Evolutionary conservation across 2,113 vertebrate genomes (phyloP), one percentile per base, ranked within the genome.

Genomic region (Alosa alosa): DNA sequence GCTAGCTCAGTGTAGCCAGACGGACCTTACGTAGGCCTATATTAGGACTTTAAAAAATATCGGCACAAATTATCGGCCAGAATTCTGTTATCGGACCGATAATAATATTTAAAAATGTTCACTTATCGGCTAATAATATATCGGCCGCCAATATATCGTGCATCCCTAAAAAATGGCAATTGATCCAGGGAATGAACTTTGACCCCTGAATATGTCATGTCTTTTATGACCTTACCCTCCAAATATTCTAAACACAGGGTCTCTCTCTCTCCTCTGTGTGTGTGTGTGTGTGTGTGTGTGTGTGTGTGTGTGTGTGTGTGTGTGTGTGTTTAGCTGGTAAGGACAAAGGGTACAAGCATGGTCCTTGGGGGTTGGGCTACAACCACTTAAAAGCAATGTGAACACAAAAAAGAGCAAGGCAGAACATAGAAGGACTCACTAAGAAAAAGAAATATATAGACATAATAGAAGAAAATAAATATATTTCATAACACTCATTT

Each of bases 241-340:
- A 49, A 49, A 49, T 49, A 49, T 11, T 49, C 47, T 49, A 49
- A 49, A 49, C 1, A 11, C 47, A 49, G 9, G 47, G 22, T 64
- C 57, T 22, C 57, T 25, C 60, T 7, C 60, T 64, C 60, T n/a
- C 57, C 0, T 57, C 20, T 15, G 22, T 8, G 18, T 36, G 47
- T 52, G 13, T 36, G 49, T 39, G 82, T 83, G 25, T 83, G 82
- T 39, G 49, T 55, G 82, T 31, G 7, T 50, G 46, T 52, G 72
- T 52, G 84, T 85, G 46, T 52, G 25, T 81, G 83, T 46, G 44
- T 31, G 44, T 68, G 55, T n/a, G 55, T 60, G 55, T n/a, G 5
- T 60, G 55, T 60, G 55, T 60, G 55, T 60, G 3, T 60, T n/a
- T 8, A n/a, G 22, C n/a, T n/a, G 22, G 60, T 64, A 64, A 25